Evolutionary conservation across 1,140 invertebrate genomes (phyloP).

Genomic region (Melanaphis sacchari): DNA sequence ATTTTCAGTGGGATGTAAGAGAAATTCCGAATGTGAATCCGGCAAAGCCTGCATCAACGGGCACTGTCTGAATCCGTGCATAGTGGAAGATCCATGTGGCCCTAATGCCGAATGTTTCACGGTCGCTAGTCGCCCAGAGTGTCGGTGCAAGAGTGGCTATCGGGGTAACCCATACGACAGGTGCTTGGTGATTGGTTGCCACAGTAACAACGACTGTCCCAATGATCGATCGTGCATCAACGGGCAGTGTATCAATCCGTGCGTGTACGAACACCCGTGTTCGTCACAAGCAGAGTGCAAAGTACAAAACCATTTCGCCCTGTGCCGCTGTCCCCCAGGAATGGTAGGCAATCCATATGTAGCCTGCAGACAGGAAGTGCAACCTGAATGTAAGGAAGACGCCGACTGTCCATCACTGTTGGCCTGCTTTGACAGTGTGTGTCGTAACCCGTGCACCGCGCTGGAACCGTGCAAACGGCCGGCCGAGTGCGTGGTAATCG

Average conservation of each 20-base stretch:
- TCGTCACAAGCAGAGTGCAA: slow-evolving; percentile 79
- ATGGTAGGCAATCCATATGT: slow-evolving; percentile 82
- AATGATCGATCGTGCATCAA: slow-evolving; percentile 83
- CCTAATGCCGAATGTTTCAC: slow-evolving; percentile 84
- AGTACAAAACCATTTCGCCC: slow-evolving; percentile 80
- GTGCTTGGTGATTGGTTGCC: slow-evolving; percentile 84
- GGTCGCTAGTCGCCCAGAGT: slow-evolving; percentile 76
- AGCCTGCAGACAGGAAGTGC: slow-evolving; percentile 74
- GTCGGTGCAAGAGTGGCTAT: slow-evolving; percentile 80
- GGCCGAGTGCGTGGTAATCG: slow-evolving; percentile 80
- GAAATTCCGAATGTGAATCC: slow-evolving; percentile 79
- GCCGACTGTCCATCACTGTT: slow-evolving; percentile 79
- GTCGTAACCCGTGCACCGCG: slow-evolving; percentile 81
- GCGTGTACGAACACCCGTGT: slow-evolving; percentile 79
- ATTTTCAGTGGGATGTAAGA: slow-evolving; percentile 73
- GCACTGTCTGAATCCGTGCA: slow-evolving; percentile 84
- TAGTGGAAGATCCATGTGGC: slow-evolving; percentile 80
- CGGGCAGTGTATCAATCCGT: slow-evolving; percentile 85
- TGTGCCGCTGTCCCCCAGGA: slow-evolving; percentile 79
- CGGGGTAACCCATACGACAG: slow-evolving; percentile 79
- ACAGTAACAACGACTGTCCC: slow-evolving; percentile 87
- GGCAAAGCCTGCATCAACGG: slow-evolving; percentile 83
- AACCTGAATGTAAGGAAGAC: slow-evolving; percentile 81
- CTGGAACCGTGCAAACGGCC: slow-evolving; percentile 81
- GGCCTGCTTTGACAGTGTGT: slow-evolving; percentile 82